Evolutionary conservation across 1,140 invertebrate genomes (phyloP), one percentile per base, ranked within the genome.

Genomic region (Scaptodrosophila lebanonensis): DNA sequence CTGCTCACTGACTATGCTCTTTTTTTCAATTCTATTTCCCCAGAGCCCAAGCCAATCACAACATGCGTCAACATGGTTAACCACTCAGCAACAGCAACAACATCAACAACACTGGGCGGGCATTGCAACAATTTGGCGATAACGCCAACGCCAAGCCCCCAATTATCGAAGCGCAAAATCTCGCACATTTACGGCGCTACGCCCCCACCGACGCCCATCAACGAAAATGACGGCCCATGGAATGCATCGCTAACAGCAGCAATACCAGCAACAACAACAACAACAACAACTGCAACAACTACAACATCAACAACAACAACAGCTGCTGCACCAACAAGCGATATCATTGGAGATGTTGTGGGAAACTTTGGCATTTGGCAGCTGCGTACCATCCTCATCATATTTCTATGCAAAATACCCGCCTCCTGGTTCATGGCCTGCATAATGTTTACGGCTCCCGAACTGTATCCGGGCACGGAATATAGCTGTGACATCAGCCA

Each of bases 401-500:
- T 88, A 7, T 88, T 83, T 45, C 63, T 88, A 1, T 85, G 83
- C 45, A 88, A 88, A 61, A 87, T 88, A 22, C 87, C 87, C 5
- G 86, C 87, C 4, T 84, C 87, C 4, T 88, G 87, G 87, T 88
- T 88, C 51, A 88, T 88, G 87, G 87, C 87, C 29, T 88, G 86
- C 48, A 84, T 88, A 13, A 87, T 87, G 6, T 86, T 86, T 30
- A 86, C 84, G 1, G 84, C 82, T 1, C 84, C 84, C 0, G 84
- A 86, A 29, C 57, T 86, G 0, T 84, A 86, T 58, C 75, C 84
- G 1, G 22, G 48, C 27, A 66, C 59, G 0, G 83, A 86, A 27
- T 86, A 68, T 43, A 49, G 18, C 40, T 86, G 84, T 32, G 75
- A 85, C 17, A 52, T 67, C 3, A 64, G 47, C 39, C 64, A 69